Evolutionary conservation across 35 echinoderm and acorn worm species (phyloP).

Genomic region (Ptychodera flava): DNA sequence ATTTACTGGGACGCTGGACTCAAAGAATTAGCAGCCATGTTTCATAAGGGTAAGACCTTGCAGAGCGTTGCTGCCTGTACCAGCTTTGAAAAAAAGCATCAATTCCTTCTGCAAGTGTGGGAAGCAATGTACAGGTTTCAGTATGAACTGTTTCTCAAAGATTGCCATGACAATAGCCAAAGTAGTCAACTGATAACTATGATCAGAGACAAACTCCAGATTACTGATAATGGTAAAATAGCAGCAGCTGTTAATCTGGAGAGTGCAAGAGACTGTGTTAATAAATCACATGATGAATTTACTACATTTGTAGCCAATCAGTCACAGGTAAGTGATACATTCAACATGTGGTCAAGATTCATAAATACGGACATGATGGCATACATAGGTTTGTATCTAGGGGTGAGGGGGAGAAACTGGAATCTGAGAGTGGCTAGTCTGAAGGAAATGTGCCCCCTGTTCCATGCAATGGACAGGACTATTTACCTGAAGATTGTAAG

Average conservation of each 20-base stretch:
- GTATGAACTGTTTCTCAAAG: conserved; percentile 7
- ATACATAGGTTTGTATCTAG: conserved; percentile 39
- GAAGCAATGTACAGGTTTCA: conserved; percentile 37
- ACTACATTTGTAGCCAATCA: not conserved
- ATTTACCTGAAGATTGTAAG: conserved; percentile 38
- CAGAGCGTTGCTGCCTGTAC: conserved; percentile 20
- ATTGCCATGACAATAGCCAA: not conserved
- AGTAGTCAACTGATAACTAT: not conserved
- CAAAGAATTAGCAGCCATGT: conserved; percentile 34
- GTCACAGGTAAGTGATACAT: conserved; percentile 23
- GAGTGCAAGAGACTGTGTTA: not conserved
- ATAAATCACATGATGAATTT: not conserved
- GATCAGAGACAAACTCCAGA: not conserved
- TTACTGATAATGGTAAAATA: not conserved
- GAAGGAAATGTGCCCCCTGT: conserved; percentile 21
- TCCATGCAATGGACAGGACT: conserved; percentile 48
- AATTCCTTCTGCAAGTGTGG: conserved; percentile 32
- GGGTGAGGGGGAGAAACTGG: conserved; percentile 27
- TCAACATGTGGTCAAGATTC: conserved; percentile 52
- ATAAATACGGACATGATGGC: conserved; percentile 43
- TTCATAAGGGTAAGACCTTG: conserved; percentile 27
- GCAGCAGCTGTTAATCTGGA: not conserved
- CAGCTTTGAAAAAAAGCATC: conserved; percentile 21
- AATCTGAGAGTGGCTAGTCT: conserved; percentile 25
- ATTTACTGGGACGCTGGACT: conserved; percentile 62